Conservation (phyloP, 2,113 vertebrate genomes). For the Scopus umbretta region DNA sequence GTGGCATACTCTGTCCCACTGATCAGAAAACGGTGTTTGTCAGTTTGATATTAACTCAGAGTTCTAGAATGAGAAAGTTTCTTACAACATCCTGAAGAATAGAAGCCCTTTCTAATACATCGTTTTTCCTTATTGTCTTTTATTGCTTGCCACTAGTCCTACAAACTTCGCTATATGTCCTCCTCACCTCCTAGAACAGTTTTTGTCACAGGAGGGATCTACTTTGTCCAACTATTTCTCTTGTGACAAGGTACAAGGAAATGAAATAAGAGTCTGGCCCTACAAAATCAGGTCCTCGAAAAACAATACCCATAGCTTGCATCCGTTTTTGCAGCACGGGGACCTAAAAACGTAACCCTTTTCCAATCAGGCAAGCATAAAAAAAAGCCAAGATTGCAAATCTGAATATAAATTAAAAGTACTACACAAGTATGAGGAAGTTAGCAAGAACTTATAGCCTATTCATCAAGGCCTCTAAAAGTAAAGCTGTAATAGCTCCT, state of each 20-base stretch:
- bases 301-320: background rate
- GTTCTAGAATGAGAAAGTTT: background rate
- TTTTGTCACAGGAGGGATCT: background rate
- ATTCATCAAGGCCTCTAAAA: background rate
- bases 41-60: background rate
- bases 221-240: background rate
- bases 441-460: background rate
- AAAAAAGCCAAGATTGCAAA: background rate
- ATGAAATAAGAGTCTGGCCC: background rate
- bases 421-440: background rate
- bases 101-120: background rate
- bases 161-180: background rate
- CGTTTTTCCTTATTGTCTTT: background rate
- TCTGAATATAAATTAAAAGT: background rate
- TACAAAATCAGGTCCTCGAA: background rate
- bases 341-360: background rate
- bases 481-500: background rate
- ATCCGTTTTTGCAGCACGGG: background rate
- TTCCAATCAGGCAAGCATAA: background rate
- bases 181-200: background rate
- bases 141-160: background rate
- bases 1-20: background rate
- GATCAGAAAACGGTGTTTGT: background rate
- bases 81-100: background rate
- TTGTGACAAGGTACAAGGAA: slow-evolving; percentile 6